These are phyloP conservation scores for Exaiptasia diaphana DNA, from an alignment of 64 coral and sea anemone genomes.

Conservation along the genomic window DNA sequence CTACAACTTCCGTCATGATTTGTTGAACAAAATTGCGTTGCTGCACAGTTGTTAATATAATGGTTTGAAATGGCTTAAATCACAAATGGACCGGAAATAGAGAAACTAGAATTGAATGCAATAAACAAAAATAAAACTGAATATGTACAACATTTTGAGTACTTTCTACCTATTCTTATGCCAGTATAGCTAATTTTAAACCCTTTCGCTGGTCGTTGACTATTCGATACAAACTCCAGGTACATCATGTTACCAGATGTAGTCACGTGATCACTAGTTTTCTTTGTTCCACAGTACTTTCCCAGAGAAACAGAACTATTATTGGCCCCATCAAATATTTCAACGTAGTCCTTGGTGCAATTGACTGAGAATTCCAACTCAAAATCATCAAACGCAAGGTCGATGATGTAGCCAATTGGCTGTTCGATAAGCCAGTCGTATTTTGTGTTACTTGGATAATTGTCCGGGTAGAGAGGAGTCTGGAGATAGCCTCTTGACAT, in stretches of 20 bases:
- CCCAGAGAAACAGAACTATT: constrained; percentile 17
- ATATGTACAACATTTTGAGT: no score
- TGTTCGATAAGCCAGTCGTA: constrained; percentile 72
- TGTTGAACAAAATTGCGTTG: no score
- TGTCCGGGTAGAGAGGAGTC: constrained; percentile 54
- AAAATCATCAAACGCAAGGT: constrained; percentile 54
- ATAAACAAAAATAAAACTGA: no score
- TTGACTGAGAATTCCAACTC: constrained; percentile 46
- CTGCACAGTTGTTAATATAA: no score
- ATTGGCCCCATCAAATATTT: constrained; percentile 64
- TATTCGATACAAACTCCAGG: background rate
- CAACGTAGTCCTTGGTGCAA: constrained; percentile 67
- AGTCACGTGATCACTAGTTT: background rate
- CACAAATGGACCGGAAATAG: no score
- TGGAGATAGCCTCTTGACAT: background rate
- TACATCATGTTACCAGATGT: constrained; percentile 4
- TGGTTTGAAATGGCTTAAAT: no score
- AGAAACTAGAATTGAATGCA: no score
- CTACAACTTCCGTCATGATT: no score
- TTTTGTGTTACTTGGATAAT: constrained; percentile 52
- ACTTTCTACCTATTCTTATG: background rate
- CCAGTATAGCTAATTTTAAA: background rate
- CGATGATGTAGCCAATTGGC: constrained; percentile 54
- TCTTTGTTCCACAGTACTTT: background rate
- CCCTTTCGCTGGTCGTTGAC: background rate